Conservation (phyloP, 1,140 invertebrate species). For the Geopemphigus sp. region DNA sequence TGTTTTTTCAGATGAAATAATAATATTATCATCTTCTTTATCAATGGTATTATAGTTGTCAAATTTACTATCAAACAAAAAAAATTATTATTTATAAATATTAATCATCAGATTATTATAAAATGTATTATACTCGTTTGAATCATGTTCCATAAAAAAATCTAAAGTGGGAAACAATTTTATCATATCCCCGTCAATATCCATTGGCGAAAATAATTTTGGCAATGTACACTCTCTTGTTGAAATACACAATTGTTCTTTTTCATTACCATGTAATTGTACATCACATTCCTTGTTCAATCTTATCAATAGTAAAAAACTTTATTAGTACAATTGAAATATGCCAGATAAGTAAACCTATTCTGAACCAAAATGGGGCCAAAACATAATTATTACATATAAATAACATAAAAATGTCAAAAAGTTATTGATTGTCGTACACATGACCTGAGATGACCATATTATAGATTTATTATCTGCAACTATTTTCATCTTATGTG, state of each 20-base stretch:
- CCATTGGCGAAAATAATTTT: conserved; percentile 24
- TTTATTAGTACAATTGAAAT: not conserved
- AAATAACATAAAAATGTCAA: too few species aligned
- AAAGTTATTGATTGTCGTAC: too few species aligned
- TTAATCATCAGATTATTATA: not conserved
- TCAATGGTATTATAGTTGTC: not conserved
- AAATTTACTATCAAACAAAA: not conserved
- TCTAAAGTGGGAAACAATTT: conserved; percentile 28
- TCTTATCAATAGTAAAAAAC: not conserved
- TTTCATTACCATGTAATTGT: not conserved
- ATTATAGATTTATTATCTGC: too few species aligned
- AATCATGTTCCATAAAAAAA: conserved; percentile 2
- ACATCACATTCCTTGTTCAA: not conserved
- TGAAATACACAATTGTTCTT: conserved; percentile 7
- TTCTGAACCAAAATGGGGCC: too few species aligned
- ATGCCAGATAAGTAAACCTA: too few species aligned
- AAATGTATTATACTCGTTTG: conserved; percentile 21
- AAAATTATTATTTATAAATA: not conserved
- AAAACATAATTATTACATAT: too few species aligned
- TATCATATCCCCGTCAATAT: conserved; percentile 20
- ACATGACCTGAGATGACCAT: too few species aligned
- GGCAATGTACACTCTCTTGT: not conserved
- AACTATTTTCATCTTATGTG: too few species aligned
- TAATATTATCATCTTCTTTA: not conserved
- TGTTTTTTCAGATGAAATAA: not conserved